Evolutionary conservation across 2,888 invertebrate genomes (phyloP), one percentile per base, ranked within the genome.

Genomic region (Acanthosoma haemorrhoidale): DNA sequence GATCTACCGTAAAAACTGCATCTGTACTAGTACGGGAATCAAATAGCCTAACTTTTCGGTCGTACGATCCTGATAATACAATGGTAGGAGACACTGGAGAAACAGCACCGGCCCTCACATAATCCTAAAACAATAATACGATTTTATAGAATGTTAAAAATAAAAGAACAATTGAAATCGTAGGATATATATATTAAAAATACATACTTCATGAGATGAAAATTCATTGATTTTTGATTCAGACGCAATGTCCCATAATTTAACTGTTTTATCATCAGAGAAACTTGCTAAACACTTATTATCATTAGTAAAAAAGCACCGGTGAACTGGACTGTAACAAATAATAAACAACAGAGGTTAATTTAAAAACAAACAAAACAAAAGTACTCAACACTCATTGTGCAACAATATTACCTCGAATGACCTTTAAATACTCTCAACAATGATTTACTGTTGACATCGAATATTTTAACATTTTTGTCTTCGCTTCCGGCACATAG

Each of bases 401-500:
- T 6, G 13, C 8, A 31, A 34, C 4, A 6, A 21, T 31, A 82
- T 81, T 75, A 87, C 89, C 59, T 89, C 72, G 84, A 85, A 77
- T 95, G 95, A 0, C 93, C 94, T 77, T 89, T 90, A 78, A 96
- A 96, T 21, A 92, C 83, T 76, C 96, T 83, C 2, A 97, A 82
- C 21, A 92, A 84, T 78, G 88, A 89, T 78, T 91, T 93, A 2
- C 21, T 57, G 13, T 87, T 85, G 0, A 92, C 87, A 82, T 97
- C 94, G 82, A 96, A 97, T 3, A 98, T 81, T 79, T 92, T 90
- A 0, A 98, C 87, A 63, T 85, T 85, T 2, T 88, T 86, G 79
- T 97, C 96, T 77, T 96, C 94, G 76, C 95, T 91, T 0, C 97
- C 97, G 25, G 92, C 91, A 71, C 91, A 90, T 6, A 95, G 77